Evolutionary conservation across 2,797 vertebrate genomes (phyloP), one percentile per base, ranked within the genome.

Genomic region (Chiroxiphia lanceolata): DNA sequence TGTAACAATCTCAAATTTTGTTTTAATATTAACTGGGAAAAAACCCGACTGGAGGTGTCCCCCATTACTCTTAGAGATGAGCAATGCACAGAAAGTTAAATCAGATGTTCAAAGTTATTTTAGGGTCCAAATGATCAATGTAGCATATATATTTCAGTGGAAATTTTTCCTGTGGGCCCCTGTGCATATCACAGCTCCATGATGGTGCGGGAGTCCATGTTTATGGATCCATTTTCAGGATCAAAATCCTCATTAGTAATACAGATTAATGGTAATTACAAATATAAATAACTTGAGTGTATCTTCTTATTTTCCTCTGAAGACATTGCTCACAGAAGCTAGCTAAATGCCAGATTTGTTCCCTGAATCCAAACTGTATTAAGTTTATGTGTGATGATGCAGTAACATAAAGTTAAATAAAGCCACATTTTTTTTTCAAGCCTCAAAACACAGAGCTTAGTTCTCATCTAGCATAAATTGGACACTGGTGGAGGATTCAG

Each of bases 241-340:
- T 95, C 95, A 95, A 96, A 96, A 80, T 88, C 90, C 93, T 95
- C 93, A 95, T 95, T 96, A 96, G 94, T 92, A 96, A 94, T 90
- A 95, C 94, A 93, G 95, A 96, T 96, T 96, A 97, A 96, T 94
- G 93, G 83, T 96, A 96, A 94, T 93, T 94, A 95, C 92, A 94
- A 94, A 91, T 95, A 97, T 96, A 95, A 96, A 93, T 94, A 96
- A 95, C 88, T 89, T 93, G 83, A 96, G 91, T 94, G 85, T 92
- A 92, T 95, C 92, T 89, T 92, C 94, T 93, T 83, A 90, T 93
- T 96, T 96, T 96, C 81, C 92, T 90, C 93, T 34, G 68, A 95
- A 96, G 90, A 74, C 90, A 59, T 95, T 93, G 87, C 93, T 96
- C 88, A 93, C 77, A 93, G 83, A 89, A 95, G 91, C 93, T 45